phyloP scores from a whole-genome alignment of 2,113 vertebrate species.

The Cheilinus undulatus region DNA sequence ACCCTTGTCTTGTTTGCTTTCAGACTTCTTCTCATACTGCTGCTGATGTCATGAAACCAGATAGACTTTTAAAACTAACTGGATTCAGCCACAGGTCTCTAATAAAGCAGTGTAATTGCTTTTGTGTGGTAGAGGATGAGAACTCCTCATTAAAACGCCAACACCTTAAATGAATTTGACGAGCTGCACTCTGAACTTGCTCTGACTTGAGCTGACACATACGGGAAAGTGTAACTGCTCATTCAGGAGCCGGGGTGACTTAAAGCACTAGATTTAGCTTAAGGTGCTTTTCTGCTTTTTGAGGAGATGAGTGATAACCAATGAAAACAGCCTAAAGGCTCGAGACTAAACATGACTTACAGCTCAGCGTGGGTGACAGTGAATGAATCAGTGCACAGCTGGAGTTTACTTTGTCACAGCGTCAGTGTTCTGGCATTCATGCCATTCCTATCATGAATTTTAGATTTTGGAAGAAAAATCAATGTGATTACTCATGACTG shows the following conservation, averaged over 20 bases:
- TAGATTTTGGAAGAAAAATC: too few species aligned
- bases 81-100: neutral
- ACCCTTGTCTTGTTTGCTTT: neutral
- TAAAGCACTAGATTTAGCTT: neutral
- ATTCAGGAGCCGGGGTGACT: neutral
- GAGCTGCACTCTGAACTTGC: constrained; percentile 1
- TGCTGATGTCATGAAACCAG: neutral
- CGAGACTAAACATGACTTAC: neutral
- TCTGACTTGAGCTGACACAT: neutral
- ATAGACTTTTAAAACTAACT: neutral
- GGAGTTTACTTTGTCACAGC: neutral
- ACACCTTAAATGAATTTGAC: too few species aligned
- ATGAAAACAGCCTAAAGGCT: neutral
- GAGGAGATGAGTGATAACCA: neutral
- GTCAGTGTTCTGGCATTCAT: too few species aligned
- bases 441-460: too few species aligned
- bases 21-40: neutral
- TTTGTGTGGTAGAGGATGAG: neutral
- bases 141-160: too few species aligned
- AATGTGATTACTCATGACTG: too few species aligned
- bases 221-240: neutral
- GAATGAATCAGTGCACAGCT: neutral
- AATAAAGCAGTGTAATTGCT: neutral
- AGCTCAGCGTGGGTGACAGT: neutral
- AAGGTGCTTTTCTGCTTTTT: neutral